Evolutionary conservation across 2,797 vertebrate genomes (phyloP).

Genomic region (Ammospiza maritima): DNA sequence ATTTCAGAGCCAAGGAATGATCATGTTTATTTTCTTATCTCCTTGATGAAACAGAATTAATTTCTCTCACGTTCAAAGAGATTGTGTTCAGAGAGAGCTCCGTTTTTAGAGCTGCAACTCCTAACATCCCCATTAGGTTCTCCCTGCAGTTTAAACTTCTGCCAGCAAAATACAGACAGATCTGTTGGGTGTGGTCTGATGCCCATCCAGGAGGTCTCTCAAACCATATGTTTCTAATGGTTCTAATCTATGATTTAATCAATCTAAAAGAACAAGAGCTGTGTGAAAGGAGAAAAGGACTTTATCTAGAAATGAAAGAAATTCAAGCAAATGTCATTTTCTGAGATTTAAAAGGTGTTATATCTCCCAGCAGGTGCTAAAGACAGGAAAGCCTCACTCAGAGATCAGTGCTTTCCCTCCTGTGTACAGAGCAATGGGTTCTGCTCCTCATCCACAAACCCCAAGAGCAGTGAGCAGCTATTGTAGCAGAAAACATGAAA

Average conservation of each 20-base stretch:
- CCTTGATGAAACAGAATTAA: conserved; percentile 37
- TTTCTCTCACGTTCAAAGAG: conserved; percentile 34
- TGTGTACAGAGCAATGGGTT: background rate
- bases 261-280: background rate
- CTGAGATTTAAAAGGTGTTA: background rate
- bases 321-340: background rate
- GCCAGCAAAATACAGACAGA: conserved; percentile 21
- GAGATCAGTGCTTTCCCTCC: background rate
- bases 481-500: background rate
- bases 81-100: background rate
- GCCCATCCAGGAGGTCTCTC: background rate
- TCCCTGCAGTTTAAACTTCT: conserved; percentile 9
- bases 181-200: conserved; percentile 12
- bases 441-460: background rate
- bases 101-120: conserved; percentile 1
- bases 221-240: background rate
- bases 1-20: conserved; percentile 49
- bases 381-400: background rate
- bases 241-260: background rate
- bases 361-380: background rate
- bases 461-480: background rate
- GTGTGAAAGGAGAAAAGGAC: background rate
- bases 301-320: background rate
- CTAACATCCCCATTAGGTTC: background rate
- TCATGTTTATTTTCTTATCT: conserved; percentile 54